Conservation (phyloP, 2,797 vertebrate genomes). For the Cuniculus paca region DNA sequence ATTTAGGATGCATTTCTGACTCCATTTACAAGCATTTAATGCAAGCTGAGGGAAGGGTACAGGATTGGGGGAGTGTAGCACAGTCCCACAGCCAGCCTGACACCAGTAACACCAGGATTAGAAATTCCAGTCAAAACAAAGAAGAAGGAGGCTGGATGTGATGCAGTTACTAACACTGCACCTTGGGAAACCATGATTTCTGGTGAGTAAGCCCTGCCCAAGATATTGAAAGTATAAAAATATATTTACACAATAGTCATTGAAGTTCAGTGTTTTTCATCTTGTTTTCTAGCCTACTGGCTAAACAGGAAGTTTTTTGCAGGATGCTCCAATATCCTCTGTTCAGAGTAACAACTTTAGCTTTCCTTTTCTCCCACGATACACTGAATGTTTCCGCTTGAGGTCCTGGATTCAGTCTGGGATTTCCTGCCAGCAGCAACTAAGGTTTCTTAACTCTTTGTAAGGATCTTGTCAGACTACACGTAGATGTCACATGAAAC, state of each 20-base stretch:
- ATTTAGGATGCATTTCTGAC: neutral
- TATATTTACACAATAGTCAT: conserved; percentile 79
- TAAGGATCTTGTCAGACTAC: neutral
- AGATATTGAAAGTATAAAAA: conserved; percentile 85
- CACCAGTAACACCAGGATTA: neutral
- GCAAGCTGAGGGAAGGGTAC: neutral
- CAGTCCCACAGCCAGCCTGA: neutral
- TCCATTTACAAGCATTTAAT: neutral
- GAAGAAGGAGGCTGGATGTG: neutral
- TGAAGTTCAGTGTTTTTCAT: conserved; percentile 80
- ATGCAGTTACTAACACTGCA: neutral
- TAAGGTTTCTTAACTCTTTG: conserved; percentile 77
- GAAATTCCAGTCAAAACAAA: conserved; percentile 54
- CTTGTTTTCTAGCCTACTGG: conserved; percentile 87
- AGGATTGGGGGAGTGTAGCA: neutral
- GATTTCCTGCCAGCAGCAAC: conserved; percentile 89
- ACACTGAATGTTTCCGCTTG: conserved; percentile 88
- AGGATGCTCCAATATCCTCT: conserved; percentile 89
- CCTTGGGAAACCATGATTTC: neutral
- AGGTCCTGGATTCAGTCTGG: conserved; percentile 76
- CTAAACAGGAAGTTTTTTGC: conserved; percentile 91
- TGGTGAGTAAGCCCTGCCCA: conserved; percentile 78
- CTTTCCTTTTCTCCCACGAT: conserved; percentile 90
- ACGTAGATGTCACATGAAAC: neutral
- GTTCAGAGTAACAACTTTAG: conserved; percentile 89